Conservation (phyloP, 2,888 invertebrate species). For the Priocnemis perturbator region DNA sequence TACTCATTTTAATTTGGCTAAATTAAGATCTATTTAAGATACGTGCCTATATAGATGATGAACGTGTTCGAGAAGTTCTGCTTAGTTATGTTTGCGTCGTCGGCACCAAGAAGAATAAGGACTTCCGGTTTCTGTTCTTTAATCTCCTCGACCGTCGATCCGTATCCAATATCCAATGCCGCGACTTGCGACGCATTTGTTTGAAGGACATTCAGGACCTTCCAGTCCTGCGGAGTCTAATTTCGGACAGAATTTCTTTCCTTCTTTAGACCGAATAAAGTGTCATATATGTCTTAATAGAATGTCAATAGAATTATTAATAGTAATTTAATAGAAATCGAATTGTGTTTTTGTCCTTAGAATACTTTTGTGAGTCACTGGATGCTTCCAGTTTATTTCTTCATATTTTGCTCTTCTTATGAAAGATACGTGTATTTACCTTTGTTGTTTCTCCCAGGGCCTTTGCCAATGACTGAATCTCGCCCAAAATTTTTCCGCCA, state of each 20-base stretch:
- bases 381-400: no score
- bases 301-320: slow-evolving; percentile 9
- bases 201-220: slow-evolving; percentile 95
- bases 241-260: slow-evolving; percentile 17
- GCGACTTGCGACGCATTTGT: slow-evolving; percentile 95
- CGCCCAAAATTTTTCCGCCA: slow-evolving; percentile 85
- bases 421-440: no score
- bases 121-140: slow-evolving; percentile 84
- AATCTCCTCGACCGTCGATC: slow-evolving; percentile 81
- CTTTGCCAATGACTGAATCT: slow-evolving; percentile 84
- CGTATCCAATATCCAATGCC: slow-evolving; percentile 96
- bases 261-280: no score
- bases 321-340: not conserved
- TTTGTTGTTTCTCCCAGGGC: slow-evolving; percentile 78
- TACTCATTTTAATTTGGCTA: no score
- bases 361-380: no score
- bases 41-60: slow-evolving; percentile 90
- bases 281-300: no score
- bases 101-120: slow-evolving; percentile 95
- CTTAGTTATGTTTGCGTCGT: slow-evolving; percentile 86
- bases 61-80: slow-evolving; percentile 88
- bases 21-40: no score
- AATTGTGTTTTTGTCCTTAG: no score
- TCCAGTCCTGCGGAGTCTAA: slow-evolving; percentile 78
- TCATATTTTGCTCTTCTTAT: no score